Evolutionary conservation across 2,797 vertebrate species (phyloP), one percentile per base, ranked within the genome.

Genomic region (Acipenser oxyrinchus): DNA sequence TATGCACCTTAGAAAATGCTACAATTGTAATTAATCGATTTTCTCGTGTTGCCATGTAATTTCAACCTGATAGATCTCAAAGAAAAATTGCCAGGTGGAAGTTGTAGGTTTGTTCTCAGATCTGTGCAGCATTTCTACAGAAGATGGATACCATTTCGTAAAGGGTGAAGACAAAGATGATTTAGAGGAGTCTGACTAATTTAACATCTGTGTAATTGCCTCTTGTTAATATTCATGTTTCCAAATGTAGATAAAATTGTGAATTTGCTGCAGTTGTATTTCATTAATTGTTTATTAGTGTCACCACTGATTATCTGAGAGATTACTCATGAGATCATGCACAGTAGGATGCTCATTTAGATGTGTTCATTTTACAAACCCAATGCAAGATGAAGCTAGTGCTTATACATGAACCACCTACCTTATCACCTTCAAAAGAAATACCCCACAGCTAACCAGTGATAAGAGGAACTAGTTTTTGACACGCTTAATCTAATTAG

Each of bases 261-360:
- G 57, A 66, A 60, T 60, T 67, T 57, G 15, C 59, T 80, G 60
- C 69, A 71, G 73, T 73, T 76, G 78, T 69, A 73, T 80, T 84
- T 81, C 81, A 82, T 84, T 85, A 84, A 83, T 84, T 86, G 81
- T 78, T 77, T 77, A 80, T 82, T 78, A 81, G 76, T 84, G 79
- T 82, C 79, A 77, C 69, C 78, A 73, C 76, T 73, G 81, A 82
- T 84, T 82, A 86, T 81, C 81, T 82, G 77, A 78, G 70, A 71
- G 74, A 76, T 76, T 79, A 73, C 73, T 81, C 59, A 51, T 69
- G 66, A 82, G 79, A 80, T 81, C 82, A 82, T 77, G 69, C 78
- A 73, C 79, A 77, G 73, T 79, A 76, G 81, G 80, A 75, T 79
- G 76, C 74, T 76, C 77, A 76, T 74, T 73, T 79, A 81, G 76